Base-by-base conservation (phyloP, 2,888 invertebrate genomes). In the Orthosia gothica region DNA sequence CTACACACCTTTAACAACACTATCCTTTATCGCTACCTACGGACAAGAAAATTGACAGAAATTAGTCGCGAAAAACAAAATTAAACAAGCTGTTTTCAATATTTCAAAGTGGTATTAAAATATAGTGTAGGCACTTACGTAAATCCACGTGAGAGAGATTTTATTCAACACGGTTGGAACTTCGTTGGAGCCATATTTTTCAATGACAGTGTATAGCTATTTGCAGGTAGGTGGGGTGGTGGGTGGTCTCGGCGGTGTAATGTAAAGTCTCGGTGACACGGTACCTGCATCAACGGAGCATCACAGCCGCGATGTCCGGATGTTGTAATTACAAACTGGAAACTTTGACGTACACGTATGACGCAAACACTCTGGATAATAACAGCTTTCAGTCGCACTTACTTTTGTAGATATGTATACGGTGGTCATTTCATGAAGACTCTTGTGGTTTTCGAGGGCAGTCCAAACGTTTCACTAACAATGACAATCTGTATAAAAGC, bases 181-280 rank as follows among this genome's bases (percentile, higher is more conserved):
- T 78, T 80, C 58, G 71, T 68, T 78, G 74, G 76, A 72, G 83
- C 70, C 65, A 81, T 82, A 83, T 85, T 87, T 88, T 86, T 83
- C 82, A 81, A 82, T 86, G 81, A 85, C 82, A 83, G 55, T 70
- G 70, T 81, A 74, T 81, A 84, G 83, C 83, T 79, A 79, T 76
- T 67, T 80, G 65, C 63, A 66, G 73, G 80, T 74, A 45, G 58
- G 50, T 47, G 58, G 58, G 69, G 76, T 68, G 72, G 72, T 12
- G 83, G 83, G 79, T 55, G 79, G 87, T 87, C 89, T 88, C 90
- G 59, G 74, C 64, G 87, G 90, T 79, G 78, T 89, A 79, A 82
- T 90, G 63, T 81, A 82, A 85, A 87, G 79, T 83, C 81, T 77
- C 74, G 81, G 77, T 75, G 81, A 91, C 90, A 91, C 78, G 87